Conservation (phyloP, 1,140 invertebrate species). For the Drosophila pseudoobscura region DNA sequence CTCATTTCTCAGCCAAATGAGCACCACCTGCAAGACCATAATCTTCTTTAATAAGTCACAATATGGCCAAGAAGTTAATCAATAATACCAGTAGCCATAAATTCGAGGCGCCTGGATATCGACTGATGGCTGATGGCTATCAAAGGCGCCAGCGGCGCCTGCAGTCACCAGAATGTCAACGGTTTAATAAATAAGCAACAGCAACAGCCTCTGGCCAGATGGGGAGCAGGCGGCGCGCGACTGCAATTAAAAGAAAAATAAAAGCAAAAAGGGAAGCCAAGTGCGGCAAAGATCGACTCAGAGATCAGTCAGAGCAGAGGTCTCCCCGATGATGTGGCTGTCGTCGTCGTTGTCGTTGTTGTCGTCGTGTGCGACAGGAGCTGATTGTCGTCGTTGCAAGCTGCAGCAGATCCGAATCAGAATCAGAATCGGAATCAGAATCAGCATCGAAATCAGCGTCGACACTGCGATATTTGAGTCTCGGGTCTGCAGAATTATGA, state of each 20-base stretch:
- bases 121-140: constrained; percentile 59
- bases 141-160: constrained; percentile 36
- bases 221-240: constrained; percentile 47
- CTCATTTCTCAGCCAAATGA: too few species aligned
- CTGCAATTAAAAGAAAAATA: constrained; percentile 59
- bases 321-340: constrained; percentile 17
- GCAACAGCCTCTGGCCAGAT: constrained; percentile 21
- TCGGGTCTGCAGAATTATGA: constrained; percentile 67
- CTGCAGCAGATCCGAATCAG: constrained; percentile 10
- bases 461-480: constrained; percentile 70
- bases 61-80: constrained; percentile 35
- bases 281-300: constrained; percentile 43
- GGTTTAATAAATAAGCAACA: constrained; percentile 73
- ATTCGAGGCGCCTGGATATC: constrained; percentile 69
- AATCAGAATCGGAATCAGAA: constrained; percentile 41
- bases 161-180: constrained; percentile 66
- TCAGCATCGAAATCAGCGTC: constrained; percentile 52
- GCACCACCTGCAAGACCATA: neutral
- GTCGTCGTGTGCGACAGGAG: constrained; percentile 61
- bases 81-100: constrained; percentile 57
- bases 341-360: constrained; percentile 23
- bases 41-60: constrained; percentile 41
- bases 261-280: constrained; percentile 35
- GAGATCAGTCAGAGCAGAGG: constrained; percentile 16
- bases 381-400: constrained; percentile 50